Percentiles rank a stretch among this genome's conserved stretches.
Evolutionary conservation across 2,797 vertebrate genomes (phyloP).

Genomic region (Emydoidea blandingii): DNA sequence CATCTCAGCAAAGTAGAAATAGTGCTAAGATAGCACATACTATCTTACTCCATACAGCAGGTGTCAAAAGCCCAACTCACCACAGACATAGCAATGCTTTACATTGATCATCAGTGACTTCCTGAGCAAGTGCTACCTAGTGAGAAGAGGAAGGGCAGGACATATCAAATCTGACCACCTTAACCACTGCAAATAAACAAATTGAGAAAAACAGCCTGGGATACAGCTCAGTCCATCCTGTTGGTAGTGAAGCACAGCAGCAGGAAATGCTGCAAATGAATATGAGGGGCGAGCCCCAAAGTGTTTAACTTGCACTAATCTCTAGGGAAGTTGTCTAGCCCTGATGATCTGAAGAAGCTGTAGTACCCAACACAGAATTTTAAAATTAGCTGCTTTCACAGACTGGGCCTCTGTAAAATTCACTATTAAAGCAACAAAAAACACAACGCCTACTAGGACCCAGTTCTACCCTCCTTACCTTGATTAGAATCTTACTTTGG

Average conservation of each 20-base stretch:
- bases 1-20: background rate
- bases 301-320: background rate
- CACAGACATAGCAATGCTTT: background rate
- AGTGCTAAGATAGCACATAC: background rate
- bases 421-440: background rate
- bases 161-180: background rate
- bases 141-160: background rate
- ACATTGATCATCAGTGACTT: background rate
- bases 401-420: background rate
- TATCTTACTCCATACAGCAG: background rate
- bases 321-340: fast-evolving
- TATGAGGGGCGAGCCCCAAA: fast-evolving
- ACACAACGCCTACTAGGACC: background rate
- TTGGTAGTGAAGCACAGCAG: background rate
- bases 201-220: background rate
- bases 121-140: background rate
- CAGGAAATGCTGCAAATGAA: background rate
- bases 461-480: background rate
- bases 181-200: background rate
- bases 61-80: background rate
- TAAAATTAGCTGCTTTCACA: background rate
- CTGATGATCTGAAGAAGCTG: background rate
- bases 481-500: background rate
- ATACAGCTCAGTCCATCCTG: background rate
- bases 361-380: fast-evolving